Evolutionary conservation across 2,797 vertebrate species (phyloP).

Genomic region (Mionectes olivaceus): DNA sequence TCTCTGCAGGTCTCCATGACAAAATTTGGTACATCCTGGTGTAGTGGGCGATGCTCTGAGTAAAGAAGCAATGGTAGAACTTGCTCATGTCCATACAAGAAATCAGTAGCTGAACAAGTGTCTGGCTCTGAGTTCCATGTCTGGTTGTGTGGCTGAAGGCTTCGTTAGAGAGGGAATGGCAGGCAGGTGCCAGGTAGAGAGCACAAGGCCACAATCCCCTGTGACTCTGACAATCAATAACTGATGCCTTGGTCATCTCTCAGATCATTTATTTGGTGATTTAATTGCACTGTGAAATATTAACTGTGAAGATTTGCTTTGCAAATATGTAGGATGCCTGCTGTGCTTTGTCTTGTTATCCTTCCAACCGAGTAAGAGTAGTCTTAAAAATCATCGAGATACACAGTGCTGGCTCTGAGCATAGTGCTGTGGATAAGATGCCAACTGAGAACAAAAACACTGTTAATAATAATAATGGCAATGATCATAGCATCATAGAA

Average conservation of each 20-base stretch:
- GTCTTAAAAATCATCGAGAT: neutral
- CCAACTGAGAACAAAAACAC: neutral
- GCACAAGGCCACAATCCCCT: neutral
- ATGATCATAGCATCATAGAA: neutral
- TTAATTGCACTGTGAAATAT: slow-evolving; percentile 32
- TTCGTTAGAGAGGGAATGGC: neutral
- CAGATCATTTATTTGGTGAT: neutral
- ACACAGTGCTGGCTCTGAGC: neutral
- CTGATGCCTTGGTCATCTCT: neutral
- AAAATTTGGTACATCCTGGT: neutral
- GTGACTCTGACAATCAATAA: neutral
- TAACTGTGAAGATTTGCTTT: neutral
- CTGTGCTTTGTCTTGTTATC: neutral
- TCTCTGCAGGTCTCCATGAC: neutral
- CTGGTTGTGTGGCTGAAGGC: neutral
- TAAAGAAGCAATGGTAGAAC: too few species aligned
- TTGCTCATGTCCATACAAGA: neutral
- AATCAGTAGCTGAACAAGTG: neutral
- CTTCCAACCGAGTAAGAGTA: slow-evolving; percentile 19
- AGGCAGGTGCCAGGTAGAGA: neutral
- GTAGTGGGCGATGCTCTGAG: neutral
- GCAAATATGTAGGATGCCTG: neutral
- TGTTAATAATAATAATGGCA: neutral
- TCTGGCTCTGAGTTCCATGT: neutral
- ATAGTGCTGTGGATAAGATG: neutral